These are phyloP conservation scores for Setipinna tenuifilis DNA, from an alignment of 2,797 vertebrate species.

Conservation along the genomic window DNA sequence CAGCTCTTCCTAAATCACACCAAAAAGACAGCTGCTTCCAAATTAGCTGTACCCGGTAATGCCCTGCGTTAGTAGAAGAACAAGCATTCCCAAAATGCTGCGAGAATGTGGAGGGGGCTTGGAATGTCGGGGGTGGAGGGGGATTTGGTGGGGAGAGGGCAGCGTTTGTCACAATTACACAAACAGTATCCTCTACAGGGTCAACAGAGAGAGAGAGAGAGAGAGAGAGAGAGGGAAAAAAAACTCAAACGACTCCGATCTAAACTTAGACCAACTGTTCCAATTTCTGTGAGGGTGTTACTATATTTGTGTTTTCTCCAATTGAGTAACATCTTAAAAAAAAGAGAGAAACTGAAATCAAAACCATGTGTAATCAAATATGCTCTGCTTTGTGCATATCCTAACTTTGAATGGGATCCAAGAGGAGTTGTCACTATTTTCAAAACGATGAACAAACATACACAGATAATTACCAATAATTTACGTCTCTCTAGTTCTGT, in stretches of 20 bases:
- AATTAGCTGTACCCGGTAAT: slow-evolving; percentile 41
- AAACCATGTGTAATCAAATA: slow-evolving; percentile 21
- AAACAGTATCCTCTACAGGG: slow-evolving; percentile 15
- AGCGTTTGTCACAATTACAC: slow-evolving; percentile 24
- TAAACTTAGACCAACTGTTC: slow-evolving; percentile 24
- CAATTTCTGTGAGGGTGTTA: slow-evolving; percentile 12
- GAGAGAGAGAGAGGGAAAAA: neutral
- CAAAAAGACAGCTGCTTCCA: slow-evolving; percentile 38
- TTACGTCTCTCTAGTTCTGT: slow-evolving; percentile 33
- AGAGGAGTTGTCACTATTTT: slow-evolving; percentile 5
- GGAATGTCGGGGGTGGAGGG: slow-evolving; percentile 38
- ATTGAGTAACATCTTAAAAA: slow-evolving; percentile 27
- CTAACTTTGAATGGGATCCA: neutral
- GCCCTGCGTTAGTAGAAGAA: slow-evolving; percentile 21
- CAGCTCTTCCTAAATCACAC: slow-evolving; percentile 40
- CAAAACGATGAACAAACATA: slow-evolving; percentile 23
- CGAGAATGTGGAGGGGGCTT: slow-evolving; percentile 41
- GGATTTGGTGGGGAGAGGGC: slow-evolving; percentile 21
- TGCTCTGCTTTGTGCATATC: neutral
- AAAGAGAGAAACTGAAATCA: neutral
- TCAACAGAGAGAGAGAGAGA: neutral
- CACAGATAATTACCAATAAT: slow-evolving; percentile 21
- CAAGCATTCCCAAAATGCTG: slow-evolving; percentile 47
- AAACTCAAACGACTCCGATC: neutral
- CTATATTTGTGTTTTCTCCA: slow-evolving; percentile 24